Base-by-base conservation (phyloP, 2,113 vertebrate species). In the Urocitellus parryii region DNA sequence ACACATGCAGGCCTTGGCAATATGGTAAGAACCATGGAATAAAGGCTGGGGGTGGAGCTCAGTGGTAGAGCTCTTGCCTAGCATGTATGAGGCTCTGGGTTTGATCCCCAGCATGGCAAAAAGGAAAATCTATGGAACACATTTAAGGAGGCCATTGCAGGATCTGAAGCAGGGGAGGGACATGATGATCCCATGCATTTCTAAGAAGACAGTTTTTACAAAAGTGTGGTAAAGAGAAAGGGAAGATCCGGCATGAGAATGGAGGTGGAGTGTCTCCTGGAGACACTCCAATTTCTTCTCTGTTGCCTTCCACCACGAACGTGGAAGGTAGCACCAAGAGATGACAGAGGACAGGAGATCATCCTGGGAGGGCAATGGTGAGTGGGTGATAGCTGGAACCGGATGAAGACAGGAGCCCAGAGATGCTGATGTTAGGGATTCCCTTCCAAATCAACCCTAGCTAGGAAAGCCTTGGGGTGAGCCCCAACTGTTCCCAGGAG, bases 291-390 rank as follows among this genome's bases (percentile, higher is more conserved):
- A 34, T 20, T 65, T 51, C 39, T 72, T 51, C 70, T 61, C 51
- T 73, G 29, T 29, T 91, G 51, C 51, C 27, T 82, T 24, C n/a
- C 79, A 63, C 79, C 34, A 37, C 11, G 13, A 42, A 8, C 81
- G 27, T 10, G 18, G n/a, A 27, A 67, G 32, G 27, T 63, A 63
- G 25, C 61, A 63, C 27, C 51, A 82, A 56, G 45, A 51, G 32
- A 51, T 9, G 24, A 58, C 51, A 24, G 45, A 22, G 24, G 51
- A 53, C 39, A 5, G 61, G 61, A 77, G 58, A 22, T 51, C 22
- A 18, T n/a, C 39, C 13, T 16, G 8, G 0, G 29, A 3, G 24
- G 58, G 17, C 13, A 12, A 1, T 53, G 13, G 6, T 4, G 14
- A 3, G 58, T 8, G 8, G 39, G 76, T 61, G 34, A 81, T 4